Conservation (phyloP, 1,140 invertebrate genomes). For the Asbolus verrucosus region DNA sequence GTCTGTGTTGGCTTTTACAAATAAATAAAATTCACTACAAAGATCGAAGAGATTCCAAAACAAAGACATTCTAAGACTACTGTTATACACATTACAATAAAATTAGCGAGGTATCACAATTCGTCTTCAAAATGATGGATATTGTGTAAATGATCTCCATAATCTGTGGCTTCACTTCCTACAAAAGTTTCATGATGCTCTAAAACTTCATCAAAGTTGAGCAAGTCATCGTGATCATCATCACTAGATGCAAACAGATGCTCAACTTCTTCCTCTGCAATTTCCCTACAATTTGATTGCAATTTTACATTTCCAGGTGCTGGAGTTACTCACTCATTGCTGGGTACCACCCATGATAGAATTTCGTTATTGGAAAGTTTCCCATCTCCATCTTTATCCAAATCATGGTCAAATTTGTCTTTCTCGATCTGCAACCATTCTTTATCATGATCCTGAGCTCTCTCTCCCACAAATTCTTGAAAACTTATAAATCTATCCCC, state of each 20-base stretch:
- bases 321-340: slow-evolving; percentile 80
- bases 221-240: slow-evolving; percentile 84
- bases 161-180: slow-evolving; percentile 96
- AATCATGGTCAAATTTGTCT: slow-evolving; percentile 90
- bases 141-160: slow-evolving; percentile 88
- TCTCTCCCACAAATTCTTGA: slow-evolving; percentile 85
- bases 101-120: slow-evolving; percentile 65
- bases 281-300: slow-evolving; percentile 75
- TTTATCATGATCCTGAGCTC: slow-evolving; percentile 79
- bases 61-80: slow-evolving; percentile 22
- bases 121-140: slow-evolving; percentile 86
- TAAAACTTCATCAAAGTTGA: slow-evolving; percentile 89
- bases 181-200: slow-evolving; percentile 93
- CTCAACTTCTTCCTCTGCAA: slow-evolving; percentile 90
- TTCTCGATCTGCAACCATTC: slow-evolving; percentile 88
- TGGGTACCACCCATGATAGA: slow-evolving; percentile 90
- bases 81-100: slow-evolving; percentile 10
- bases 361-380: slow-evolving; percentile 84
- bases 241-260: slow-evolving; percentile 93
- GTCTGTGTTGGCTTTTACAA: neutral
- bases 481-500: slow-evolving; percentile 86
- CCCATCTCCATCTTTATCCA: slow-evolving; percentile 91
- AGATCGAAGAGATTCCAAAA: slow-evolving; percentile 28
- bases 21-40: slow-evolving; percentile 35
- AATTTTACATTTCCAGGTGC: slow-evolving; percentile 13